A percentile compares a stretch with the other conserved stretches of the same genome.
phyloP scores from a whole-genome alignment of 1,140 invertebrate genomes.

The Temnothorax curvispinosus region DNA sequence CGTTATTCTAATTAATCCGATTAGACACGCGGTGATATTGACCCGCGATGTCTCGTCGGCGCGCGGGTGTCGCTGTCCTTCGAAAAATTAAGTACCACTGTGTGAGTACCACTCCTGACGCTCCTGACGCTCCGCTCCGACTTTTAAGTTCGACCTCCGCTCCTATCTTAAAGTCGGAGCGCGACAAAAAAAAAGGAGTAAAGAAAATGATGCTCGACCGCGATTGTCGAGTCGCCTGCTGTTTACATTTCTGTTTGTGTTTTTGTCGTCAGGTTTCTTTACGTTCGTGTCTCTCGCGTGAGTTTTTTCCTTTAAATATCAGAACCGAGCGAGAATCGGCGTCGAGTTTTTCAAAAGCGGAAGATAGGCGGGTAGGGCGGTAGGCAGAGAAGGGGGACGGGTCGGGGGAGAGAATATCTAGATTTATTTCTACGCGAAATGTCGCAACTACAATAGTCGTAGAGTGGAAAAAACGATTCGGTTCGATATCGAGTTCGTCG shows the following conservation, averaged over 20 bases:
- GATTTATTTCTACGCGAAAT: background rate
- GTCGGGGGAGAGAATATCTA: too few relatives aligned
- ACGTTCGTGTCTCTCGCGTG: background rate
- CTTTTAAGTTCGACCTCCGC: background rate
- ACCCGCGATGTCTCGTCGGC: background rate
- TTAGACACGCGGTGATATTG: background rate
- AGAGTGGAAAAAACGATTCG: background rate
- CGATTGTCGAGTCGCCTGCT: background rate
- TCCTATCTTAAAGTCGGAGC: background rate
- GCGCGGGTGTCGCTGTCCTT: too few relatives aligned
- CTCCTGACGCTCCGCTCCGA: background rate
- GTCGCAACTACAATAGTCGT: background rate
- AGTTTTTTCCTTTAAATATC: too few relatives aligned
- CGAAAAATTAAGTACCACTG: constrained; percentile 44
- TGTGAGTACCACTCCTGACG: background rate
- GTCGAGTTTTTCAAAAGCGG: background rate
- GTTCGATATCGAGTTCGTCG: background rate
- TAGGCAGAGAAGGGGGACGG: background rate
- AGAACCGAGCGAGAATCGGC: background rate
- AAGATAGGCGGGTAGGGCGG: too few relatives aligned
- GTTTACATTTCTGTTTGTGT: background rate
- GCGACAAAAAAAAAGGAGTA: background rate
- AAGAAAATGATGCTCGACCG: background rate
- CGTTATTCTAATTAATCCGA: constrained; percentile 5
- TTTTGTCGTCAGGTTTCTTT: background rate